phyloP scores from a whole-genome alignment of 1,140 invertebrate genomes.

The Centruroides vittatus region DNA sequence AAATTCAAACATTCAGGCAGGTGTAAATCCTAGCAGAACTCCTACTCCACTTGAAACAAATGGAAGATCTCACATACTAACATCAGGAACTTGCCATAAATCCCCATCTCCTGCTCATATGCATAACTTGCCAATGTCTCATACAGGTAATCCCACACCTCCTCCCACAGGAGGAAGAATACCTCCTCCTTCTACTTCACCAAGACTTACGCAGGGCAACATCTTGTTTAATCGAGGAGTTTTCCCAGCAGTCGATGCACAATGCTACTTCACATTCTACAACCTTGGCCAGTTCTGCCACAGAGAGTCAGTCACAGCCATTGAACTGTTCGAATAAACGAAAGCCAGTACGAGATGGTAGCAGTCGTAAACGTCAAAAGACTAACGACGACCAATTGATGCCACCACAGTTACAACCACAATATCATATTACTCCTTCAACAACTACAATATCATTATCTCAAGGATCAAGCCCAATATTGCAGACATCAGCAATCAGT shows the following conservation, averaged over 20 bases:
- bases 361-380: constrained; percentile 11
- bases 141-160: constrained; percentile 6
- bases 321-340: constrained; percentile 38
- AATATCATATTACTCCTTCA: constrained; percentile 2
- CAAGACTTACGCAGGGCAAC: not conserved
- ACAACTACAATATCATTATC: not conserved
- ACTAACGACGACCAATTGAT: constrained; percentile 9
- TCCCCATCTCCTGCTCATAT: constrained; percentile 14
- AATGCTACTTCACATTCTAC: not conserved
- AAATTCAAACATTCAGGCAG: not conserved
- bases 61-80: constrained; percentile 4
- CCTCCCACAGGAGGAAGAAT: constrained; percentile 5
- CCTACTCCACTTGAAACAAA: constrained; percentile 3
- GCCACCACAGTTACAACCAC: constrained; percentile 14
- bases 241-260: not conserved
- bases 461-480: too few relatives aligned
- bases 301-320: constrained; percentile 35
- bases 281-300: not conserved
- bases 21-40: constrained; percentile 1
- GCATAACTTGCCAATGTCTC: constrained; percentile 2
- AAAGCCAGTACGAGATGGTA: constrained; percentile 9
- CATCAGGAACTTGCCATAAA: constrained; percentile 6
- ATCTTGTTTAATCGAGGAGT: not conserved
- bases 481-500: too few relatives aligned
- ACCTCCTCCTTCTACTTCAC: constrained; percentile 7